Percentiles rank a stretch among this genome's conserved stretches.
phyloP scores from a whole-genome alignment of 2,888 invertebrate species.

The Atethmia centrago region DNA sequence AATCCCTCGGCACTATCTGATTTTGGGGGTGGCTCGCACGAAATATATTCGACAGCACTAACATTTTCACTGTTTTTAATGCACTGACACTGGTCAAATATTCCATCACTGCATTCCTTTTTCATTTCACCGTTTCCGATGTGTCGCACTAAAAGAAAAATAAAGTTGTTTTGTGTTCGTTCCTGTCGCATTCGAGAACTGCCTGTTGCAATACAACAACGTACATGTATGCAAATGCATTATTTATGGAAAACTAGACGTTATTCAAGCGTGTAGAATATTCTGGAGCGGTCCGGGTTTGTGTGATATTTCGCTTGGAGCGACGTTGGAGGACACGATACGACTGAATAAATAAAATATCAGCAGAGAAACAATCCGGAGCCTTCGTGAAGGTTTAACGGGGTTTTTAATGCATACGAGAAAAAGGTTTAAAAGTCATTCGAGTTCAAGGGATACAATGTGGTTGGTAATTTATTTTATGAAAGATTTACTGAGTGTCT shows the following conservation, averaged over 20 bases:
- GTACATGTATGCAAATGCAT: conserved; percentile 81
- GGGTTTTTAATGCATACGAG: conserved; percentile 50
- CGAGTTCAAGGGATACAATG: conserved; percentile 55
- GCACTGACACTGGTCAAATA: conserved; percentile 85
- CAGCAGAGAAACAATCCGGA: conserved; percentile 73
- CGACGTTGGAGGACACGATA: conserved; percentile 73
- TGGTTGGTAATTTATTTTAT: conserved; percentile 64
- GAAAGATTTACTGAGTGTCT: conserved; percentile 58
- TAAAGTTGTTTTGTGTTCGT: conserved; percentile 82
- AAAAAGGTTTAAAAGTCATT: conserved; percentile 60
- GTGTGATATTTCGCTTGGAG: conserved; percentile 78
- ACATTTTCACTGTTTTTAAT: conserved; percentile 89
- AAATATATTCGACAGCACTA: conserved; percentile 88
- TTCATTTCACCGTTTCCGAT: conserved; percentile 79
- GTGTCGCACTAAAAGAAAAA: conserved; percentile 72
- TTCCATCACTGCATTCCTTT: conserved; percentile 90
- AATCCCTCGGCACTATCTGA: conserved; percentile 77
- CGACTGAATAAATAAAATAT: conserved; percentile 82
- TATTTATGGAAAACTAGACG: conserved; percentile 81
- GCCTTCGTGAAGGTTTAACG: conserved; percentile 66
- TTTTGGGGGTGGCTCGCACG: conserved; percentile 84
- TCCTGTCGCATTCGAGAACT: conserved; percentile 70
- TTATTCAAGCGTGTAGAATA: conserved; percentile 84
- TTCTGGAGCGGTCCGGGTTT: conserved; percentile 76
- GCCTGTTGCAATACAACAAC: conserved; percentile 76